phyloP scores from a whole-genome alignment of 2,888 invertebrate genomes.

The Melinopterus prodromus region DNA sequence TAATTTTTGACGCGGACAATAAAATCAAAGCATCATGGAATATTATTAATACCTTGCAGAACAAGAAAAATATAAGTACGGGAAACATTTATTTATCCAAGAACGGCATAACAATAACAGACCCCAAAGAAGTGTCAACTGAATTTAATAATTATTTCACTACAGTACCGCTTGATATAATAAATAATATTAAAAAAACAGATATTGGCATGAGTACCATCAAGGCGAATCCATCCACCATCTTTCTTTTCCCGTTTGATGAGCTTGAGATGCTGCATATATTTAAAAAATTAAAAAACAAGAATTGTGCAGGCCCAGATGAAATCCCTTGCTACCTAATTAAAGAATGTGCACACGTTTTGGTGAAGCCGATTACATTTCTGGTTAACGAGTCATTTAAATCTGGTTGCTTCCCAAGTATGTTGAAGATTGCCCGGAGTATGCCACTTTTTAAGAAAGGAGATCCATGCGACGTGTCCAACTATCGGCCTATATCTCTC shows the following conservation, averaged over 20 bases:
- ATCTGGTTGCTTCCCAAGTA: not conserved
- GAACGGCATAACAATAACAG: too few relatives aligned
- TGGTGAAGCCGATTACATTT: not conserved
- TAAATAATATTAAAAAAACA: too few relatives aligned
- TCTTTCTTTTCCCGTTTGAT: not conserved
- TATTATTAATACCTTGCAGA: conserved; percentile 4
- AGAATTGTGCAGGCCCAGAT: not conserved
- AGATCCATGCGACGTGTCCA: not conserved
- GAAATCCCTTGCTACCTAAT: not conserved
- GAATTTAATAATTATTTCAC: too few relatives aligned
- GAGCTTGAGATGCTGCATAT: conserved; percentile 10
- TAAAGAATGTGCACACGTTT: not conserved
- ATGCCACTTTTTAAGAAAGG: conserved; percentile 7
- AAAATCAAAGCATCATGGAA: conserved; percentile 8
- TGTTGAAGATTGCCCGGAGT: not conserved
- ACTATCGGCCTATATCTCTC: conserved; percentile 16
- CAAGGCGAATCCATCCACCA: not conserved
- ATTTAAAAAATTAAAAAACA: not conserved
- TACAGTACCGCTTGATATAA: too few relatives aligned
- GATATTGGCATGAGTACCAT: too few relatives aligned
- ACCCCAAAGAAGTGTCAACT: too few relatives aligned
- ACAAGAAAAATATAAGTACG: too few relatives aligned
- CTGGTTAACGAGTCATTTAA: not conserved
- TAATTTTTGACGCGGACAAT: not conserved
- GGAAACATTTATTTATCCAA: too few relatives aligned